Conservation (phyloP, 2,888 invertebrate species). For the Itoplectis maculator region DNA sequence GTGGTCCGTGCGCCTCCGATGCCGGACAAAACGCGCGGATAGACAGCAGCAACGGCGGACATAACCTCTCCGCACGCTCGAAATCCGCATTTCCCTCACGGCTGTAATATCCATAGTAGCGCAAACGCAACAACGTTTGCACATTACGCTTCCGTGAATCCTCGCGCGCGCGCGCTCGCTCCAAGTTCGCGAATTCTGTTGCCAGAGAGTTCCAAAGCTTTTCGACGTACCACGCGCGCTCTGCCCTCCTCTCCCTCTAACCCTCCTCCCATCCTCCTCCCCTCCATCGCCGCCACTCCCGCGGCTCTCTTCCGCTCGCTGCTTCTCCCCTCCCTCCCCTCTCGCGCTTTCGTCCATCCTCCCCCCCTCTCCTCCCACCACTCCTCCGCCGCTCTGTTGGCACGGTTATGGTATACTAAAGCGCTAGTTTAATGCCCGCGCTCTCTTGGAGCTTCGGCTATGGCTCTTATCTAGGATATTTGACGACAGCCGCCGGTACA, state of each 20-base stretch:
- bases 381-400: too few relatives aligned
- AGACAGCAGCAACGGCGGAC: too few relatives aligned
- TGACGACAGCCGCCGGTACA: conserved; percentile 42
- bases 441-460: conserved; percentile 33
- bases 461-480: conserved; percentile 61
- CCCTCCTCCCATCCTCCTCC: too few relatives aligned
- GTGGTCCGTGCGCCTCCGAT: neutral
- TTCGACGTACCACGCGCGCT: neutral
- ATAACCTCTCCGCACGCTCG: neutral
- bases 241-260: too few relatives aligned
- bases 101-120: neutral
- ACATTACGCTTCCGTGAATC: conserved; percentile 4
- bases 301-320: too few relatives aligned
- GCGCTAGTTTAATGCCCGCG: conserved; percentile 43
- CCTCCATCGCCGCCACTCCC: too few relatives aligned
- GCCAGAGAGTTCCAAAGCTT: conserved; percentile 7
- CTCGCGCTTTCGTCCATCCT: too few relatives aligned
- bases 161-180: conserved; percentile 11
- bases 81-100: neutral
- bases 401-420: conserved; percentile 30
- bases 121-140: neutral
- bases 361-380: too few relatives aligned
- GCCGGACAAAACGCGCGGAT: neutral
- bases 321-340: too few relatives aligned
- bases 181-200: conserved; percentile 17